phyloP scores from a whole-genome alignment of 2,113 vertebrate species.

The Pithys albifrons region DNA sequence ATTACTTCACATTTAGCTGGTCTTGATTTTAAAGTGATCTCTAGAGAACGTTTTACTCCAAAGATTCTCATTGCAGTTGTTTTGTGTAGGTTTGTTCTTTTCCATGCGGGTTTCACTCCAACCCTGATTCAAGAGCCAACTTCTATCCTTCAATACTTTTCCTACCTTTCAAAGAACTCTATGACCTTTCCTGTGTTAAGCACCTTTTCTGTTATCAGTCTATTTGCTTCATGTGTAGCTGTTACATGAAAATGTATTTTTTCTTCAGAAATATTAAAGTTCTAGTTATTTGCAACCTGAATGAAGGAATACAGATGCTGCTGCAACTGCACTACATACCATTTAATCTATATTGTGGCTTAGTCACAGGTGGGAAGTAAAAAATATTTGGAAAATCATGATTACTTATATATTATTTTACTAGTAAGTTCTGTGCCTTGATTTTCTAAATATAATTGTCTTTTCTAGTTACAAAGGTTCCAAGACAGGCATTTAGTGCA shows the following conservation, averaged over 20 bases:
- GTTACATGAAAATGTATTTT: neutral
- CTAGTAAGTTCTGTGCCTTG: neutral
- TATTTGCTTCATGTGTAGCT: neutral
- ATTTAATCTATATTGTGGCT: neutral
- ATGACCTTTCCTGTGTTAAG: neutral
- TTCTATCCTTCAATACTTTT: neutral
- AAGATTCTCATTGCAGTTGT: neutral
- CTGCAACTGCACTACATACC: neutral
- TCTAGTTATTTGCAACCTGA: neutral
- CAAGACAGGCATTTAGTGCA: neutral
- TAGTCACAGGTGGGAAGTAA: neutral
- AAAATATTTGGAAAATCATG: neutral
- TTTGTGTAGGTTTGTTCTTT: neutral
- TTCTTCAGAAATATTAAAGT: neutral
- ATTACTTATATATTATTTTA: neutral
- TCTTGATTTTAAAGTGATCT: neutral
- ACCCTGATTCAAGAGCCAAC: neutral
- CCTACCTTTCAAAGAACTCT: neutral
- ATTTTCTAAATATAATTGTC: neutral
- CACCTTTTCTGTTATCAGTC: neutral
- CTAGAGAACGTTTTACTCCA: neutral
- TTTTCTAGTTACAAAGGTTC: neutral
- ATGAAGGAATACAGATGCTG: neutral
- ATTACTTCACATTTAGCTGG: neutral
- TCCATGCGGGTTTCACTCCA: neutral